A percentile compares a stretch with the other conserved stretches of the same genome.
These are phyloP conservation scores for Neosilurus mollespiculum DNA, from an alignment of 2,797 vertebrate species.

Conservation along the genomic window DNA sequence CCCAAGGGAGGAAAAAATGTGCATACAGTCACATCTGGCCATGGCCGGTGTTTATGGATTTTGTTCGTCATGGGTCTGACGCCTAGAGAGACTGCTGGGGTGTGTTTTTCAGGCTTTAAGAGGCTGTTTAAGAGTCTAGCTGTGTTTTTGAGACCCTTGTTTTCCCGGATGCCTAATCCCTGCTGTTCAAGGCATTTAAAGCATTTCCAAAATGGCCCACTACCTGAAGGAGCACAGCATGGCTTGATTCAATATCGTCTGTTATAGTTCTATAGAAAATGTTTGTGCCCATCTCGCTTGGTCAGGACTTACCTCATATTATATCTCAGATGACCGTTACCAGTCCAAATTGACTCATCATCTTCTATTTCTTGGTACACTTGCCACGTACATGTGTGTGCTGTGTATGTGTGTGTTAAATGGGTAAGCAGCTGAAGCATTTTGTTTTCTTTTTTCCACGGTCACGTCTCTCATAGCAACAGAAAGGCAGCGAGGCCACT, in stretches of 20 bases:
- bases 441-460: slow-evolving; percentile 5
- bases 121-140: slow-evolving; percentile 42
- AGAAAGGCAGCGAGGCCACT: slow-evolving; percentile 37
- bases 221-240: slow-evolving; percentile 29
- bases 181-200: slow-evolving; percentile 38
- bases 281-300: slow-evolving; percentile 50
- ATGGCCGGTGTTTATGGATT: slow-evolving; percentile 21
- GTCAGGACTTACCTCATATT: background rate
- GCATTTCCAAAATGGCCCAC: slow-evolving; percentile 34
- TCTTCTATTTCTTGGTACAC: background rate
- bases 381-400: background rate
- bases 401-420: background rate
- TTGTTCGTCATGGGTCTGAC: slow-evolving; percentile 12
- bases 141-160: slow-evolving; percentile 27
- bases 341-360: background rate
- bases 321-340: background rate
- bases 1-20: background rate
- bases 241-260: slow-evolving; percentile 28
- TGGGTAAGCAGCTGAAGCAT: background rate
- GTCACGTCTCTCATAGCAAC: slow-evolving; percentile 49
- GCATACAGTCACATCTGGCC: background rate
- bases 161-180: slow-evolving; percentile 10
- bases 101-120: slow-evolving; percentile 39
- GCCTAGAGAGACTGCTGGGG: slow-evolving; percentile 12
- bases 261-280: slow-evolving; percentile 34